Percentiles rank a stretch among this genome's conserved stretches.
Conservation (phyloP, 2,113 vertebrate species). For the Ceyx margarethae region DNA sequence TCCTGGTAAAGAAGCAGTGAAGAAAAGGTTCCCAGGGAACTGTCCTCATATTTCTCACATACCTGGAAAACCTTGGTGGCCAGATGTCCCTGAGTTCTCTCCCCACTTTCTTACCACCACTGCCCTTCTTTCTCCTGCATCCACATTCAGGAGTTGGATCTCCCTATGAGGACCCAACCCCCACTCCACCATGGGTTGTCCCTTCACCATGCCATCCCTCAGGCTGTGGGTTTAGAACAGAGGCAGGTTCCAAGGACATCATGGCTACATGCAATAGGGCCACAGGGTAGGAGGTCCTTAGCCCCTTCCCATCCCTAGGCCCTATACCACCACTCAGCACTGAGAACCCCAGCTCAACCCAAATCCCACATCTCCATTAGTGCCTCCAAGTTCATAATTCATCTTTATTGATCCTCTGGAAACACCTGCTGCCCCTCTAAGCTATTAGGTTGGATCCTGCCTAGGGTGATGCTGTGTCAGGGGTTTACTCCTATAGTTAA, state of each 20-base stretch:
- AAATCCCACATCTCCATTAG: background rate
- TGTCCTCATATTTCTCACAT: background rate
- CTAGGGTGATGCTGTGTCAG: background rate
- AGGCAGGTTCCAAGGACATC: background rate
- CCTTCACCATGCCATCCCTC: background rate
- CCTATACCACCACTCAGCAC: background rate
- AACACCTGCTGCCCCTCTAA: background rate
- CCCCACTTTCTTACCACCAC: background rate
- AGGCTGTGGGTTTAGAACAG: background rate
- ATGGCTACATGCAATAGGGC: background rate
- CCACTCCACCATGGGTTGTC: background rate
- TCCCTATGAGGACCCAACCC: background rate
- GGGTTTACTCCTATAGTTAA: background rate
- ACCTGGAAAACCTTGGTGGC: background rate
- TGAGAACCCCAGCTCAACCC: background rate
- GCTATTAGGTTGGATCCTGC: background rate
- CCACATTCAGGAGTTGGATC: accelerated
- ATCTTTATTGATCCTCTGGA: background rate
- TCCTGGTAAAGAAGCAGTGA: background rate
- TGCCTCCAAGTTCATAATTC: background rate
- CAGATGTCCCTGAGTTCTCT: background rate
- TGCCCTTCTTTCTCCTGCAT: background rate
- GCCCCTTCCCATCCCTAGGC: too few relatives aligned
- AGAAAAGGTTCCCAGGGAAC: background rate
- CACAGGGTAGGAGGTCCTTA: background rate